A percentile compares a stretch with the other conserved stretches of the same genome.
These are phyloP conservation scores for Dinoponera quadriceps DNA, from an alignment of 1,140 invertebrate species.

Conservation along the genomic window DNA sequence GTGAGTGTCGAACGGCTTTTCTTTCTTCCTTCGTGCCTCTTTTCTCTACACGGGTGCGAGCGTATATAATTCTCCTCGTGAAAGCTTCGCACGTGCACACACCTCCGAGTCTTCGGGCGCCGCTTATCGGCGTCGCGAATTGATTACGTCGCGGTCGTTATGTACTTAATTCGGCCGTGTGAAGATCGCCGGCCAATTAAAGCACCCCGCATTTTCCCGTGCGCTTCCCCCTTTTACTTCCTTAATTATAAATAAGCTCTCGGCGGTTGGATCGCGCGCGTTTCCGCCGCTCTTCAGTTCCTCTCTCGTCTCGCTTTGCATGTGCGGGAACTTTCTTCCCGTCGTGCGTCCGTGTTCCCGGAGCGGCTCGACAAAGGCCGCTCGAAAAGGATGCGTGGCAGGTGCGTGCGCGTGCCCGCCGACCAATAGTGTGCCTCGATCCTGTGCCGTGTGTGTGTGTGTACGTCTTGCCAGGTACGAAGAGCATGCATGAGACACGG, in stretches of 20 bases:
- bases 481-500: not conserved
- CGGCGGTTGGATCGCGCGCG: constrained; percentile 42
- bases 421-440: constrained; percentile 77
- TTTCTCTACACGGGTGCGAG: no score
- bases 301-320: constrained; percentile 58
- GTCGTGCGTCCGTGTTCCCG: constrained; percentile 10
- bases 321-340: constrained; percentile 63
- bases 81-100: not conserved
- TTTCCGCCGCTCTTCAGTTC: constrained; percentile 63
- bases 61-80: not conserved
- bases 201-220: constrained; percentile 19
- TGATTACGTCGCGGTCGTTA: constrained; percentile 5
- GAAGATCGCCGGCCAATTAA: constrained; percentile 1
- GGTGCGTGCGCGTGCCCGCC: constrained; percentile 83
- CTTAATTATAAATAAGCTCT: constrained; percentile 39
- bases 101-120: not conserved
- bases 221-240: constrained; percentile 19
- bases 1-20: not conserved
- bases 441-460: not conserved
- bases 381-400: constrained; percentile 81
- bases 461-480: constrained; percentile 36
- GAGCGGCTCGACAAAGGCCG: constrained; percentile 78
- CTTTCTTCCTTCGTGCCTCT: not conserved
- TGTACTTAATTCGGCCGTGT: not conserved
- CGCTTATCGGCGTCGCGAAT: constrained; percentile 4